A percentile compares a stretch with the other conserved stretches of the same genome.
Evolutionary conservation across 92 coral and sea anemone genomes (phyloP).

Genomic region (Epizoanthus illoricatus): DNA sequence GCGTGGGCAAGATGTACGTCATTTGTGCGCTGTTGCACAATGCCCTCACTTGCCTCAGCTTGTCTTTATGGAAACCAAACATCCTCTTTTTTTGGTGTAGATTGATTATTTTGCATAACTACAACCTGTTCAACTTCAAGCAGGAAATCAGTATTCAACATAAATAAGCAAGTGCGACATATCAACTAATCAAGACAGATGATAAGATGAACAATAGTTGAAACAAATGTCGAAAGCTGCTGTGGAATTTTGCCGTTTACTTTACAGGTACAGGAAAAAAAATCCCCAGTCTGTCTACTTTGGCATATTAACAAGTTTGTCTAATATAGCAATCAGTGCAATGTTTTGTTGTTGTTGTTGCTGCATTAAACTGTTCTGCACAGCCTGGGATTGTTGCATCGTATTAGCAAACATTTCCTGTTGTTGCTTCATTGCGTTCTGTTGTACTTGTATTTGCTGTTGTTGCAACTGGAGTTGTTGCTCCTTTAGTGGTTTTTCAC

Average conservation of each 20-base stretch:
- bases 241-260: not conserved
- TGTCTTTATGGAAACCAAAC: conserved; percentile 55
- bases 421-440: not conserved
- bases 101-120: conserved; percentile 53
- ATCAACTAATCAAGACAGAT: too few species aligned
- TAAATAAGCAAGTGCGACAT: too few species aligned
- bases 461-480: not conserved
- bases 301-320: not conserved
- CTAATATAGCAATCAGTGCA: not conserved
- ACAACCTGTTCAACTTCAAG: too few species aligned
- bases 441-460: not conserved
- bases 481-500: conserved; percentile 4
- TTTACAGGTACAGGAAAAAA: not conserved
- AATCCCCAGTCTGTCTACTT: not conserved
- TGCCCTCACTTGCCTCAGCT: too few species aligned
- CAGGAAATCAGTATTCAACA: too few species aligned
- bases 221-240: not conserved
- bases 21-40: conserved; percentile 54
- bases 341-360: not conserved
- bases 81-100: conserved; percentile 41
- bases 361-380: not conserved
- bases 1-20: conserved; percentile 54
- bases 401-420: not conserved
- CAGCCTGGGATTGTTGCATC: not conserved
- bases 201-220: not conserved